Conservation (phyloP, 2,797 vertebrate genomes). For the Melanotaenia nigrans region DNA sequence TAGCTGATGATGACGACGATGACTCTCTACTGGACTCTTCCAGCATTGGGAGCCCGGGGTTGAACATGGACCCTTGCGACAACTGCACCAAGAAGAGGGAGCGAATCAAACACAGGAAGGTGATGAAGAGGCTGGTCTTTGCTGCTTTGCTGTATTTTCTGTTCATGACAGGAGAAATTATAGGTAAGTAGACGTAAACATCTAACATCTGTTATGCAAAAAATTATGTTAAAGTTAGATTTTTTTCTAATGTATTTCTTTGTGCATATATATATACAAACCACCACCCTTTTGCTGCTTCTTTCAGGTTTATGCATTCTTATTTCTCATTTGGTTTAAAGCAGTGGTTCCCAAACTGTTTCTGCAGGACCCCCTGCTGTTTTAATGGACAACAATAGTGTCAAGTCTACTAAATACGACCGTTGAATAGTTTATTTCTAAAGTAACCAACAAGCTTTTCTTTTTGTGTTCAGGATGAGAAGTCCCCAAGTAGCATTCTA, state of each 20-base stretch:
- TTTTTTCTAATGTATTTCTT: too few species aligned
- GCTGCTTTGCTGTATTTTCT: conserved; percentile 91
- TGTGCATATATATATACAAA: too few species aligned
- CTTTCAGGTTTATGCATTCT: too few species aligned
- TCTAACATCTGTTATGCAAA: background rate
- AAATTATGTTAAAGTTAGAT: background rate
- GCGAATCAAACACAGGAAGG: conserved; percentile 78
- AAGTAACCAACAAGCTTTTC: too few species aligned
- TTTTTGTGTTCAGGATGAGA: too few species aligned
- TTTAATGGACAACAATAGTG: too few species aligned
- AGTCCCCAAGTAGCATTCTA: too few species aligned
- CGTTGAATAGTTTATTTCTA: too few species aligned
- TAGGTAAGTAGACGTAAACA: conserved; percentile 82
- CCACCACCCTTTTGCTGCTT: background rate
- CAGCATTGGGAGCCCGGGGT: conserved; percentile 63
- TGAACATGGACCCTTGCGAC: conserved; percentile 85
- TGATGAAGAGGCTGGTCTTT: conserved; percentile 86
- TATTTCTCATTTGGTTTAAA: background rate
- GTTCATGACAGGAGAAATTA: conserved; percentile 93
- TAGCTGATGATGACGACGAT: conserved; percentile 86
- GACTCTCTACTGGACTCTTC: conserved; percentile 85
- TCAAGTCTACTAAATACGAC: too few species aligned
- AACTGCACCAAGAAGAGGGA: conserved; percentile 85
- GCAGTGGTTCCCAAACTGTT: too few species aligned
- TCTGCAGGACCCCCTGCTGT: too few species aligned